A percentile compares a stretch with the other conserved stretches of the same genome.
Conservation (phyloP, 2,113 vertebrate species). For the Spea bombifrons region DNA sequence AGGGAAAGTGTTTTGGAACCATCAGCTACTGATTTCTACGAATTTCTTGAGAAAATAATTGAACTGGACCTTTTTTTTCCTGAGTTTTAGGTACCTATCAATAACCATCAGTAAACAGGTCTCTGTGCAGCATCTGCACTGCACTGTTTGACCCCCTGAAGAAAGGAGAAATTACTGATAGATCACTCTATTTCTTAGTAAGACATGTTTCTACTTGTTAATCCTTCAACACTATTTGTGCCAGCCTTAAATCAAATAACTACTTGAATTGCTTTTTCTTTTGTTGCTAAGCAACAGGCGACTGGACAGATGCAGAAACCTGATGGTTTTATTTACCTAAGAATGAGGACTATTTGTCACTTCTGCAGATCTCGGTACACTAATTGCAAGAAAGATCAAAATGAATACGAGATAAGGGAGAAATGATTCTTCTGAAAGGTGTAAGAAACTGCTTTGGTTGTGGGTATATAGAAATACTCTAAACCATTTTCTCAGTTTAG, state of each 20-base stretch:
- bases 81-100: too few species aligned
- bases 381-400: constrained; percentile 46
- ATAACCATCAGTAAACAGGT: too few species aligned
- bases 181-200: constrained; percentile 1
- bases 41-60: too few species aligned
- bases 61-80: too few species aligned
- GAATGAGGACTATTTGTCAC: constrained; percentile 38
- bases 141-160: background rate
- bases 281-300: constrained; percentile 41
- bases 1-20: too few species aligned
- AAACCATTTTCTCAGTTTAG: constrained; percentile 72
- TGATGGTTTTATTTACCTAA: constrained; percentile 44
- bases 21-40: too few species aligned
- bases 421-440: constrained; percentile 25
- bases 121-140: background rate
- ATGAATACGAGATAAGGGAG: constrained; percentile 42
- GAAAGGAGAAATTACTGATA: background rate
- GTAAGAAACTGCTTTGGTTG: constrained; percentile 47
- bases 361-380: constrained; percentile 39
- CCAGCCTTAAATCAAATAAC: constrained; percentile 32
- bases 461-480: constrained; percentile 64
- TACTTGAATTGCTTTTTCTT: constrained; percentile 36
- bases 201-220: constrained; percentile 37
- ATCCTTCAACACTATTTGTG: constrained; percentile 20
- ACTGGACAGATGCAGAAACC: constrained; percentile 35